Conservation (phyloP, 2,113 vertebrate genomes). For the Etheostoma spectabile region DNA sequence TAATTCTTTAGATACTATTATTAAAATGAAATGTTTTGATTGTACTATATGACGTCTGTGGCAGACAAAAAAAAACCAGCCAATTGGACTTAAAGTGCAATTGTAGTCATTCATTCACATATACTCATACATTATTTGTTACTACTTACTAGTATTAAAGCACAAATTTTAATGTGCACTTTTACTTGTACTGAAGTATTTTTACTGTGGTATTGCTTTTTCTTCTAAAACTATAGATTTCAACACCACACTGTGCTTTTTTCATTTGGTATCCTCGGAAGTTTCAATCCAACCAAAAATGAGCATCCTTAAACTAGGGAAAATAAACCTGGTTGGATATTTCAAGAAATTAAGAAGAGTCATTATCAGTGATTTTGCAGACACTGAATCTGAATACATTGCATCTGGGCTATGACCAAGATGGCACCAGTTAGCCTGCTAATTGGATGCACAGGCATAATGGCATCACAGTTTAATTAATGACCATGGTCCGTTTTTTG, state of each 20-base stretch:
- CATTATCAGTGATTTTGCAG: conserved; percentile 62
- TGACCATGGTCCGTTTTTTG: conserved; percentile 55
- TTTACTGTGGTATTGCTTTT: not conserved
- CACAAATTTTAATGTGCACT: no score
- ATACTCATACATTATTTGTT: no score
- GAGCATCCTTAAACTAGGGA: not conserved
- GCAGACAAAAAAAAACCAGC: no score
- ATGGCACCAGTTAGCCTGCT: conserved; percentile 50
- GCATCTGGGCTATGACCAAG: conserved; percentile 55
- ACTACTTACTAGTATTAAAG: no score
- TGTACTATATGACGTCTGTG: not conserved
- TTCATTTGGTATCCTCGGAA: not conserved
- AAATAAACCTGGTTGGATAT: conserved; percentile 17
- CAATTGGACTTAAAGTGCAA: no score
- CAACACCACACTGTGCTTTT: no score
- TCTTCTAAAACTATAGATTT: not conserved
- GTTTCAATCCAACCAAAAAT: conserved; percentile 4
- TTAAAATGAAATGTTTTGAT: not conserved
- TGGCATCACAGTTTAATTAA: conserved; percentile 63
- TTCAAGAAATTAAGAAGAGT: conserved; percentile 26
- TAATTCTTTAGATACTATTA: no score
- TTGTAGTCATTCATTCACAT: no score
- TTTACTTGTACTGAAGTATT: no score
- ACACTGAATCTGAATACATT: conserved; percentile 46
- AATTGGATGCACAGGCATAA: conserved; percentile 51